Percentiles rank a stretch among this genome's conserved stretches.
Evolutionary conservation across 2,797 vertebrate genomes (phyloP).

Genomic region (Lemur catta): DNA sequence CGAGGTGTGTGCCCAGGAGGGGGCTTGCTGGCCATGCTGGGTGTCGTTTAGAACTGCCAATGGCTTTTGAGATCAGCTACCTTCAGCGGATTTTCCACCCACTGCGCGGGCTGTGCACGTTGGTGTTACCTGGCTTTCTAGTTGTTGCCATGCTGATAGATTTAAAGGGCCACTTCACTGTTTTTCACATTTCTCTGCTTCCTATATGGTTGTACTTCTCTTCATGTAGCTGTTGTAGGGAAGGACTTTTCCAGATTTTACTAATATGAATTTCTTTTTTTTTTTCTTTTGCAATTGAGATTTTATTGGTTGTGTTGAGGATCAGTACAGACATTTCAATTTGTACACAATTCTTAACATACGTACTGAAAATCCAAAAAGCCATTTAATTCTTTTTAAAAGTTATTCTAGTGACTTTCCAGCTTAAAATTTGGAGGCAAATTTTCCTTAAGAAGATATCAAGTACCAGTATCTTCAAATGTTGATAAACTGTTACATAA

Average conservation of each 20-base stretch:
- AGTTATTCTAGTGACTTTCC: no score
- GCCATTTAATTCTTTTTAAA: no score
- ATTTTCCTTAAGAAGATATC: no score
- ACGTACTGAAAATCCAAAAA: no score
- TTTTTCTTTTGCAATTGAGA: no score
- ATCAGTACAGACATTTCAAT: no score
- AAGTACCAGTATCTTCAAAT: no score
- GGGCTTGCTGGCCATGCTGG: background rate
- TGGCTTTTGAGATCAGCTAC: background rate
- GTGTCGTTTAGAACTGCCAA: background rate
- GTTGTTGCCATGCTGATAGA: background rate
- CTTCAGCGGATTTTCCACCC: fast-evolving
- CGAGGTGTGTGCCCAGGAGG: background rate
- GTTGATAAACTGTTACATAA: no score
- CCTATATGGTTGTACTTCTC: background rate
- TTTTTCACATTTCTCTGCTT: background rate
- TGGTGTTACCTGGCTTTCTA: background rate
- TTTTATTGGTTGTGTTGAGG: no score
- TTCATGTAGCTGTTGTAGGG: background rate
- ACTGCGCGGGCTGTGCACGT: background rate
- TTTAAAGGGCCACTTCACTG: background rate
- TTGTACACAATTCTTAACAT: no score
- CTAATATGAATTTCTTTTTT: background rate
- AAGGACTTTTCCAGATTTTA: background rate
- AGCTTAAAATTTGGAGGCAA: no score